phyloP scores from a whole-genome alignment of 2,888 invertebrate species.

The Ceramica pisi region DNA sequence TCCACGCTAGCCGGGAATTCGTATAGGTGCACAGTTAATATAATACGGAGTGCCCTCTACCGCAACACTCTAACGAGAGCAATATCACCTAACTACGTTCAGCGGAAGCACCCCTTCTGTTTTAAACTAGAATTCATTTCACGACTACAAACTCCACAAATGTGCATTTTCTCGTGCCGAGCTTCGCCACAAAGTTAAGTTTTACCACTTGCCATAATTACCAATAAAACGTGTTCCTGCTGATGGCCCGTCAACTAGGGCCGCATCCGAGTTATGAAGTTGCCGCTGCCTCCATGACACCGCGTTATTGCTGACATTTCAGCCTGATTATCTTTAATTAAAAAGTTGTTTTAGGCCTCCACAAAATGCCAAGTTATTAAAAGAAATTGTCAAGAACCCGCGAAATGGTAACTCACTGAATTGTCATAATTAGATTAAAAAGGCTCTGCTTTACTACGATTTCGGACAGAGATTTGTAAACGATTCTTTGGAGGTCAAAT shows the following conservation, averaged over 20 bases:
- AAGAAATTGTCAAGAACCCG: slow-evolving; percentile 84
- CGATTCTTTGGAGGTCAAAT: slow-evolving; percentile 48
- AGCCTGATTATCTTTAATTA: slow-evolving; percentile 88
- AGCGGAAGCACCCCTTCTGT: slow-evolving; percentile 83
- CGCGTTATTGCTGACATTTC: slow-evolving; percentile 85
- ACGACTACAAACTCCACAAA: slow-evolving; percentile 85
- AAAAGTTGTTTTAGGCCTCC: slow-evolving; percentile 87
- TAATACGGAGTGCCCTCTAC: slow-evolving; percentile 76
- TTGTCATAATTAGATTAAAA: slow-evolving; percentile 86
- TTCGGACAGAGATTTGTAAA: slow-evolving; percentile 71
- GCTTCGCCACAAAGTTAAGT: slow-evolving; percentile 83
- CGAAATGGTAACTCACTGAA: slow-evolving; percentile 84
- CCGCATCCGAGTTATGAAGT: slow-evolving; percentile 84
- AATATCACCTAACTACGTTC: slow-evolving; percentile 86
- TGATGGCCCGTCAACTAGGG: slow-evolving; percentile 79
- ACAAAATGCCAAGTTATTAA: slow-evolving; percentile 85
- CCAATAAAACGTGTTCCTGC: slow-evolving; percentile 85
- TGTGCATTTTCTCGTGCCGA: slow-evolving; percentile 83
- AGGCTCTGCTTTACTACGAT: slow-evolving; percentile 75
- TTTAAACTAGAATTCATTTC: slow-evolving; percentile 88
- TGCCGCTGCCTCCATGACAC: slow-evolving; percentile 81
- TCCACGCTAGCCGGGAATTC: slow-evolving; percentile 57
- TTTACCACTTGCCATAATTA: slow-evolving; percentile 86
- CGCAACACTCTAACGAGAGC: slow-evolving; percentile 84
- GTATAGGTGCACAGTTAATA: slow-evolving; percentile 63